Evolutionary conservation across 2,888 invertebrate species (phyloP), one percentile per base, ranked within the genome.

Genomic region (Podotricha telesiphe): DNA sequence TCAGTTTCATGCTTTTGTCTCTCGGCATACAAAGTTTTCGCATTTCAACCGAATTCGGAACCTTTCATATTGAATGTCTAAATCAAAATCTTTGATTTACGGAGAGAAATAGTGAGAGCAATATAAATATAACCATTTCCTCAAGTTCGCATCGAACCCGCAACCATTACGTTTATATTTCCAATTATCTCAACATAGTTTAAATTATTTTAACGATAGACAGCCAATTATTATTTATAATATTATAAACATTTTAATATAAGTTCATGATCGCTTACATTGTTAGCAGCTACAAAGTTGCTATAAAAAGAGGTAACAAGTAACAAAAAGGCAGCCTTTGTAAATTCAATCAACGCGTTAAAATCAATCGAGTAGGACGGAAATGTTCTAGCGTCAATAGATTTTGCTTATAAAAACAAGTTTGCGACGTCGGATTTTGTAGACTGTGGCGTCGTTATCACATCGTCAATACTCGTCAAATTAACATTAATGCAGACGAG

Each of bases 401-500:
- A 62, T 62, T 62, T 74, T 74, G 73, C 73, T 73, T 74, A 74
- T 69, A 76, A 76, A 76, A 74, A 74, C 76, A 68, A 68, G 75
- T 75, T 74, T 67, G 71, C 74, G 70, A 72, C 72, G 69, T 70
- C 59, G 68, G 61, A 73, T 72, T 74, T 73, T 71, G 74, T 75
- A 75, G 79, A 76, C 75, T 73, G 71, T 69, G 61, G 69, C 77
- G 73, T 78, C 77, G 79, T 80, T 79, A 81, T 80, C 80, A 77
- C 78, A 69, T 78, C 80, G 79, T 78, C 78, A 79, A 78, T 80
- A 86, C 86, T 88, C 87, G 88, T 87, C 90, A 88, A 89, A 88
- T 89, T 86, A 87, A 80, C 86, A 87, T 88, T 79, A 83, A 83
- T 87, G 88, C 88, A 87, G 78, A 77, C 75, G 77, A 80, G 82